phyloP scores from a whole-genome alignment of 2,888 invertebrate species.

The Auanema sp. region DNA sequence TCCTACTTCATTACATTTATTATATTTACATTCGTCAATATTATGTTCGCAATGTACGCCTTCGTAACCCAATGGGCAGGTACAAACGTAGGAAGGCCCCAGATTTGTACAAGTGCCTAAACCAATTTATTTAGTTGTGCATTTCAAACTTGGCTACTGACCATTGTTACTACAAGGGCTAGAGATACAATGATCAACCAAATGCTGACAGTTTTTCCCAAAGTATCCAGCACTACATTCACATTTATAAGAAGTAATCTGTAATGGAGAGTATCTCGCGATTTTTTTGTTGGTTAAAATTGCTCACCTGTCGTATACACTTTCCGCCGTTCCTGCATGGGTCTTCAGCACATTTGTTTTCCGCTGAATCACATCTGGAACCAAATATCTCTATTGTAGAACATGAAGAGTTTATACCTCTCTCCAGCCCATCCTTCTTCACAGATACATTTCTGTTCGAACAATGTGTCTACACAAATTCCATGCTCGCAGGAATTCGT shows the following conservation, averaged over 20 bases:
- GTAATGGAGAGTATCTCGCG: neutral
- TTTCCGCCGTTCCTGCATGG: slow-evolving; percentile 91
- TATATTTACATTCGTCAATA: slow-evolving; percentile 81
- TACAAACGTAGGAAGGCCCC: slow-evolving; percentile 84
- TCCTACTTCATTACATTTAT: slow-evolving; percentile 26
- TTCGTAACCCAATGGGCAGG: slow-evolving; percentile 87
- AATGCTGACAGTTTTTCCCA: slow-evolving; percentile 82
- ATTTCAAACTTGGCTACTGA: slow-evolving; percentile 12
- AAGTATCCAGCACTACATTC: slow-evolving; percentile 91
- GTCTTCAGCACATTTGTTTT: slow-evolving; percentile 84
- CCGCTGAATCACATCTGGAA: slow-evolving; percentile 64
- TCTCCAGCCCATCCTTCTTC: slow-evolving; percentile 39
- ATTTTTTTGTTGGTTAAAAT: neutral
- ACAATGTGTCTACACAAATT: slow-evolving; percentile 87
- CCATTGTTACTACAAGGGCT: slow-evolving; percentile 66
- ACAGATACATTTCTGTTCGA: slow-evolving; percentile 68
- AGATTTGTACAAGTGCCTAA: slow-evolving; percentile 75
- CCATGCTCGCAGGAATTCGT: slow-evolving; percentile 77
- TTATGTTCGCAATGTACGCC: slow-evolving; percentile 85
- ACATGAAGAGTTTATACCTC: slow-evolving; percentile 6
- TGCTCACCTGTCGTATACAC: slow-evolving; percentile 76
- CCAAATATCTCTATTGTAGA: neutral
- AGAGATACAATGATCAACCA: slow-evolving; percentile 86
- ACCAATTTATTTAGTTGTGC: neutral
- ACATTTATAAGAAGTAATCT: slow-evolving; percentile 73